These are phyloP conservation scores for Hermetia illucens DNA, from an alignment of 1,140 invertebrate genomes.

Conservation along the genomic window DNA sequence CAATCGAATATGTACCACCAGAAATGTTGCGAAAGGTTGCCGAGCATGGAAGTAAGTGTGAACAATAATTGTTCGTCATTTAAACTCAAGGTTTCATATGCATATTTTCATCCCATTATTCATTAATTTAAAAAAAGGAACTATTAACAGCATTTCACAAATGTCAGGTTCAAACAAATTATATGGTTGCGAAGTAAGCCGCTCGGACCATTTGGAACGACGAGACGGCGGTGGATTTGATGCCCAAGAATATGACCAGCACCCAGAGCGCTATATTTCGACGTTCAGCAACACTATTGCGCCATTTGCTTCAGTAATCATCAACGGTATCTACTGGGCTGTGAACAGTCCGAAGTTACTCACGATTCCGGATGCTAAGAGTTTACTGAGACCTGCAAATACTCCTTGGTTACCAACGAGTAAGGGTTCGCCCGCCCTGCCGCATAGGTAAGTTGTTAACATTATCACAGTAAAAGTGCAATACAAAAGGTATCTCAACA, in stretches of 20 bases:
- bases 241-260: conserved; percentile 77
- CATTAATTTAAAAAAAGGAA: too few relatives aligned
- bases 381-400: conserved; percentile 70
- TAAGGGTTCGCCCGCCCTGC: conserved; percentile 74
- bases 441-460: conserved; percentile 45
- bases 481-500: conserved; percentile 14
- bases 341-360: conserved; percentile 89
- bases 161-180: conserved; percentile 80
- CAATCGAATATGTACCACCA: conserved; percentile 93
- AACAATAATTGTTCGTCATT: too few relatives aligned
- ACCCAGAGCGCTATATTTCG: conserved; percentile 89
- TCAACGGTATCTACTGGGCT: conserved; percentile 99
- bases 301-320: conserved; percentile 90
- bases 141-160: too few relatives aligned
- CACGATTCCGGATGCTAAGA: conserved; percentile 96
- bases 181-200: conserved; percentile 86
- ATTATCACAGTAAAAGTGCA: conserved; percentile 2
- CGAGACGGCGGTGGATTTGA: conserved; percentile 87
- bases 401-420: conserved; percentile 85
- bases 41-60: conserved; percentile 81
- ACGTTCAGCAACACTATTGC: conserved; percentile 96
- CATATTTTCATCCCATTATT: too few relatives aligned
- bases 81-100: too few relatives aligned
- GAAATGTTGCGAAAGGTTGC: conserved; percentile 90
- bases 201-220: conserved; percentile 82